phyloP scores from a whole-genome alignment of 2,888 invertebrate genomes.

The Entomobrya proxima region DNA sequence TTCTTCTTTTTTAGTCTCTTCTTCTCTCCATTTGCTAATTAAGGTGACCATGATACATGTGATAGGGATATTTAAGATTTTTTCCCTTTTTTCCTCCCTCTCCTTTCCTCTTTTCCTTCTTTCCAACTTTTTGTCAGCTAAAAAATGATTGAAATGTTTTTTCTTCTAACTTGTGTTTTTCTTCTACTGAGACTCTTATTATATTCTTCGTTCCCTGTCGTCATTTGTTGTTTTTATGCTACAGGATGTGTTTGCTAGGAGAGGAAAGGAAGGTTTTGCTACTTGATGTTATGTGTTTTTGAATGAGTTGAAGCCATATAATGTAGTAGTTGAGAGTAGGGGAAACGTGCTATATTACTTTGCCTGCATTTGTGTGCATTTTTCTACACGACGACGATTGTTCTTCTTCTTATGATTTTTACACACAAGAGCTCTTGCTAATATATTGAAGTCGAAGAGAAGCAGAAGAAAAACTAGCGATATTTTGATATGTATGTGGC shows the following conservation, averaged over 20 bases:
- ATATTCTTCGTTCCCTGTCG: conserved; percentile 26
- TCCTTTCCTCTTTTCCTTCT: neutral
- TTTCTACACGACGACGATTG: neutral
- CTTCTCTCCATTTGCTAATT: conserved; percentile 62
- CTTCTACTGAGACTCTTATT: conserved; percentile 28
- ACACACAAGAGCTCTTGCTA: neutral
- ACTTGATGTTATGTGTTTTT: conserved; percentile 35
- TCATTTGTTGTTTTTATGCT: conserved; percentile 35
- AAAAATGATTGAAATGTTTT: conserved; percentile 64
- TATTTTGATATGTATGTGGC: conserved; percentile 50
- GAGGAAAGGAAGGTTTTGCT: neutral
- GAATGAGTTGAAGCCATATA: conserved; percentile 17
- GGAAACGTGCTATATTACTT: neutral
- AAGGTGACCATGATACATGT: conserved; percentile 65
- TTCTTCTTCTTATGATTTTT: neutral
- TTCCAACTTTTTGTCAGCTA: conserved; percentile 57
- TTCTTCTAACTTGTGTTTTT: conserved; percentile 51
- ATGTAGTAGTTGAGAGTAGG: too few species aligned
- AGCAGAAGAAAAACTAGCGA: neutral
- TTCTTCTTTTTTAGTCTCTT: conserved; percentile 41
- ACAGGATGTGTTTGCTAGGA: neutral
- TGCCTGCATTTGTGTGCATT: conserved; percentile 8
- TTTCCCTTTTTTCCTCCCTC: conserved; percentile 20
- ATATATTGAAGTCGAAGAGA: neutral
- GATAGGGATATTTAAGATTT: conserved; percentile 56